Evolutionary conservation across 1,140 invertebrate species (phyloP).

Genomic region (Heliconius congener): DNA sequence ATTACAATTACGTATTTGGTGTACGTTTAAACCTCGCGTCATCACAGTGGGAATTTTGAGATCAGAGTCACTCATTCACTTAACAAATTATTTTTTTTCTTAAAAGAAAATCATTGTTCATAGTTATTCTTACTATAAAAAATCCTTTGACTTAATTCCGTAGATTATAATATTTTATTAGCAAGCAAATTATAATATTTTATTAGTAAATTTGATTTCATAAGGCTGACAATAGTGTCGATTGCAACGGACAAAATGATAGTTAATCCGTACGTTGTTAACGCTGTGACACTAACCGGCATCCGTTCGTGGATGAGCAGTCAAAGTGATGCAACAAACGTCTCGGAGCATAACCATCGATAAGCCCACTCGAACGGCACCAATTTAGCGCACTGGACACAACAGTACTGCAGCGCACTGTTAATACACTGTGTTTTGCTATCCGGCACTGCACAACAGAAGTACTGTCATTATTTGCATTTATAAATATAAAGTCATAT

Average conservation of each 20-base stretch:
- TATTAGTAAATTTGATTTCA: no score
- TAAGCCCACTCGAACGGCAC: slow-evolving; percentile 34
- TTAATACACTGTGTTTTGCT: slow-evolving; percentile 20
- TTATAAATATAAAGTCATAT: neutral
- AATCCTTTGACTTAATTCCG: no score
- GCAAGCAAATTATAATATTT: no score
- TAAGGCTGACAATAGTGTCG: neutral
- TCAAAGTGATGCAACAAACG: slow-evolving; percentile 48
- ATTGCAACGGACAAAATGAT: slow-evolving; percentile 23
- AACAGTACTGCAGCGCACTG: slow-evolving; percentile 19
- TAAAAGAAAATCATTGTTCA: no score
- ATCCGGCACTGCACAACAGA: neutral
- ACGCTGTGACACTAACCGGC: slow-evolving; percentile 27
- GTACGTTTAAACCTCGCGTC: no score
- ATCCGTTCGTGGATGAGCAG: slow-evolving; percentile 48
- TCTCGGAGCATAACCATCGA: slow-evolving; percentile 41
- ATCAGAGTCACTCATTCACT: no score
- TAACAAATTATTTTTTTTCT: no score
- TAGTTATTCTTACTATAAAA: no score
- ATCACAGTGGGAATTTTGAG: neutral
- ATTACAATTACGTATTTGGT: no score
- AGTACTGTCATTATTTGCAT: neutral
- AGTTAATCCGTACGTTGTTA: slow-evolving; percentile 24
- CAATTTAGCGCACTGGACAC: slow-evolving; percentile 37
- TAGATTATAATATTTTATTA: no score